Conservation (phyloP, 2,113 vertebrate genomes). For the Otis tarda region DNA sequence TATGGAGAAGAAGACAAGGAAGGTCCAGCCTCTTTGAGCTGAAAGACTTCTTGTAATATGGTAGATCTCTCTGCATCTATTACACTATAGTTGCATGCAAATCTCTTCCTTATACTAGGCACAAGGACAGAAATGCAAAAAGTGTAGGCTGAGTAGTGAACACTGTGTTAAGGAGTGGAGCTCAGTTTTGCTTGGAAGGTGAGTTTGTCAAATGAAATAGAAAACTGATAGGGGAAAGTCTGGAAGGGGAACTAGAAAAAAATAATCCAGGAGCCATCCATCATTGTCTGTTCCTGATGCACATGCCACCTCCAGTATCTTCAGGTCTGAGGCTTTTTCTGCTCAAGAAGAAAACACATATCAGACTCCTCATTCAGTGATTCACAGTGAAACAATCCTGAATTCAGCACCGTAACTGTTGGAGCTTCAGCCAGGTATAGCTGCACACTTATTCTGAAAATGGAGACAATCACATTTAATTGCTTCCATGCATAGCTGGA, state of each 20-base stretch:
- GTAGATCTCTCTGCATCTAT: background rate
- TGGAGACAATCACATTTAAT: slow-evolving; percentile 12
- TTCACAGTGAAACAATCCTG: background rate
- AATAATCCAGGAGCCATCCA: background rate
- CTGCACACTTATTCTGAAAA: background rate
- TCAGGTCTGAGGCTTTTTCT: background rate
- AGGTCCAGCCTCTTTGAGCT: background rate
- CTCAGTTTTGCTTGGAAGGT: background rate
- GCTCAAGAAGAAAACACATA: background rate
- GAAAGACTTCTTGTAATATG: background rate
- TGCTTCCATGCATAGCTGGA: slow-evolving; percentile 13
- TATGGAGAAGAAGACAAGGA: background rate
- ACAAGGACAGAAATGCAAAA: background rate
- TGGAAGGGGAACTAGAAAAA: background rate
- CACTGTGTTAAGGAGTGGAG: background rate
- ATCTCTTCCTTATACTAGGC: background rate
- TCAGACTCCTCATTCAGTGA: background rate
- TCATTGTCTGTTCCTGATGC: background rate
- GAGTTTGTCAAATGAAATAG: background rate
- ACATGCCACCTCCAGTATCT: fast-evolving
- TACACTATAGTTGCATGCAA: background rate
- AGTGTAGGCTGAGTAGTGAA: background rate
- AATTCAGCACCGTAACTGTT: background rate
- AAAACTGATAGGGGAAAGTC: background rate
- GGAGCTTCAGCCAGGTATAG: background rate